Conservation (phyloP, 2,888 invertebrate species). For the Ormia ochracea region DNA sequence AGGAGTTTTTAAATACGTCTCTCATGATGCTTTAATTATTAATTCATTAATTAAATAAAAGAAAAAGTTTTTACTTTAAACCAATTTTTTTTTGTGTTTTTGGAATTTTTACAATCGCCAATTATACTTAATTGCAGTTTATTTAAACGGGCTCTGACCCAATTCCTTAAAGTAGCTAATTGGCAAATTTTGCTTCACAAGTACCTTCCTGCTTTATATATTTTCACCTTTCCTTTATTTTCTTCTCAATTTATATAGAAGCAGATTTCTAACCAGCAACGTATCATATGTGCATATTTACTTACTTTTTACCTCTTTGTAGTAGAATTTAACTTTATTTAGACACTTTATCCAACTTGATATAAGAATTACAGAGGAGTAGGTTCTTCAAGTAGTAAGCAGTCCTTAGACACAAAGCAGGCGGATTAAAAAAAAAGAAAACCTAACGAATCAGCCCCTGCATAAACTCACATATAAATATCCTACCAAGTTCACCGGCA, state of each 20-base stretch:
- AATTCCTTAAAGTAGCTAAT: constrained; percentile 18
- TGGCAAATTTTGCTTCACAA: constrained; percentile 52
- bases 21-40: no score
- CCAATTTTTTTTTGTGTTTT: no score
- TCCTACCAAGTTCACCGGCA: background rate
- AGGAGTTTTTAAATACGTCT: no score
- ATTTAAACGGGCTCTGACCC: constrained; percentile 18
- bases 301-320: constrained; percentile 6
- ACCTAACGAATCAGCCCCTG: background rate
- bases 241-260: background rate
- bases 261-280: background rate
- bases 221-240: background rate
- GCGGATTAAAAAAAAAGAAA: constrained; percentile 13
- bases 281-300: background rate
- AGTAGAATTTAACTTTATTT: constrained; percentile 51
- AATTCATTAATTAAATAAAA: no score
- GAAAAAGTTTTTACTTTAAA: no score
- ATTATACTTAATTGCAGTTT: no score
- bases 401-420: constrained; percentile 50
- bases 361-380: constrained; percentile 50
- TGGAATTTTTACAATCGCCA: no score
- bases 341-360: constrained; percentile 53
- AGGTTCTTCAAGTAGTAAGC: constrained; percentile 48
- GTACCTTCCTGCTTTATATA: constrained; percentile 34
- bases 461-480: background rate